Base-by-base conservation (phyloP, 2,113 vertebrate species). In the Cynocephalus volans region DNA sequence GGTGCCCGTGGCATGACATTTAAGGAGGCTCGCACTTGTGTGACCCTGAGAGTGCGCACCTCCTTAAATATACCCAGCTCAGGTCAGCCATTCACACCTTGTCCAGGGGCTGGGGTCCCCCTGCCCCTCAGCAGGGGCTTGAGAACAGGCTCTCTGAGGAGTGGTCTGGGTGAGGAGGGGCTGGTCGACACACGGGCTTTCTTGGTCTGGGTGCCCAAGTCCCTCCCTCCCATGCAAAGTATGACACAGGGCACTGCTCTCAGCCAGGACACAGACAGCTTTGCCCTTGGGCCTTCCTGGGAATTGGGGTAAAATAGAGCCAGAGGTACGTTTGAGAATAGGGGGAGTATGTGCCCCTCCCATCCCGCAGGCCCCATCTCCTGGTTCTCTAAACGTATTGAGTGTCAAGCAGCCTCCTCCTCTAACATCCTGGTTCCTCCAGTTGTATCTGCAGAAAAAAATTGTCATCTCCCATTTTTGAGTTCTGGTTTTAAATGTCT, bases 401-500 rank as follows among this genome's bases (percentile, higher is more conserved):
- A 72, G 33, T 10, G 18, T 73, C 86, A 82, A 23, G 45, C 60
- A 58, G 64, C 69, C 62, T 88, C 48, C 64, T 79, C 28, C 52
- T 86, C 81, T 28, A 2, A 67, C 21, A n/a, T 21, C 33, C 28
- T 60, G 33, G 36, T 54, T 79, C 75, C 80, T 77, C 73, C 94
- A 93, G 73, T 91, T 87, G 54, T 33, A n/a, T 64, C 86, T 91
- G 54, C 36, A 60, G 52, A 52, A 81, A 82, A 65, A 15, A 81
- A 26, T 6, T 4, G 0, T 81, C 92, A 31, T 8, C 82, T 75
- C 79, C 67, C 24, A 4, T 33, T 88, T 54, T n/a, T 64, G 93
- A 69, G 75, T 82, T 97, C 93, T 1, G 1, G 8, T 89, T 92
- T 97, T 56, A 56, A 90, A 64, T 8, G 31, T 41, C 87, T 64